These are phyloP conservation scores for Drosophila yakuba DNA, from an alignment of 1,140 invertebrate genomes.

Conservation along the genomic window DNA sequence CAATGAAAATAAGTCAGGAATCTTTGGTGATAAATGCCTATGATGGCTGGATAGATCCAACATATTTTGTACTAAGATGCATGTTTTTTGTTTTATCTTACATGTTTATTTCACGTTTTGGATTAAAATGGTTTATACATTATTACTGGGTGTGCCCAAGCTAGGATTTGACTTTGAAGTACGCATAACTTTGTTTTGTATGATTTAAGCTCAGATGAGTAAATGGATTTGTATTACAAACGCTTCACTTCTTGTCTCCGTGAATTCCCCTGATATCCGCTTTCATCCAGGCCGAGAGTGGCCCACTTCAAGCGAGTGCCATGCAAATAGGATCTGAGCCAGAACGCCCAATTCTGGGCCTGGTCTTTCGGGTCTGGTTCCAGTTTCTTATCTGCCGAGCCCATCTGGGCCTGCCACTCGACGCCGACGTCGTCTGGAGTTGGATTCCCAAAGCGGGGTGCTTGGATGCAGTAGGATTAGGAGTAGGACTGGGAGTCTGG, in stretches of 20 bases:
- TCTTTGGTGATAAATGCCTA: too few species aligned
- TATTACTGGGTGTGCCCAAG: not conserved
- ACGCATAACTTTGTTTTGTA: not conserved
- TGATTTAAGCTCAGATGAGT: not conserved
- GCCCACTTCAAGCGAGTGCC: conserved; percentile 37
- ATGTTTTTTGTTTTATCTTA: too few species aligned
- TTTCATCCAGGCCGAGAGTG: conserved; percentile 34
- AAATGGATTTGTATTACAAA: conserved; percentile 1
- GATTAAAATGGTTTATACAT: too few species aligned
- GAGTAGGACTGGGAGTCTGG: conserved; percentile 5
- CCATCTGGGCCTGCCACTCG: conserved; percentile 70
- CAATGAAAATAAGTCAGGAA: too few species aligned
- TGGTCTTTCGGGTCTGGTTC: conserved; percentile 24
- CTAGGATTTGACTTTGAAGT: too few species aligned
- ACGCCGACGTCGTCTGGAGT: conserved; percentile 39
- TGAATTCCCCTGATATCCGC: conserved; percentile 13
- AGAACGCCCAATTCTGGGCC: conserved; percentile 25
- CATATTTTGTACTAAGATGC: too few species aligned
- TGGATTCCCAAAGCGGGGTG: conserved; percentile 21
- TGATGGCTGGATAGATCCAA: too few species aligned
- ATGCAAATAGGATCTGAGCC: conserved; percentile 58
- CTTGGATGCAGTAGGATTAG: conserved; percentile 14
- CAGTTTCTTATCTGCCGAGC: conserved; percentile 61
- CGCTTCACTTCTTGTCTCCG: not conserved
- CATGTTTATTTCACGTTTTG: too few species aligned